Evolutionary conservation across 2,888 invertebrate genomes (phyloP).

Genomic region (Drosophila paramelanica): DNA sequence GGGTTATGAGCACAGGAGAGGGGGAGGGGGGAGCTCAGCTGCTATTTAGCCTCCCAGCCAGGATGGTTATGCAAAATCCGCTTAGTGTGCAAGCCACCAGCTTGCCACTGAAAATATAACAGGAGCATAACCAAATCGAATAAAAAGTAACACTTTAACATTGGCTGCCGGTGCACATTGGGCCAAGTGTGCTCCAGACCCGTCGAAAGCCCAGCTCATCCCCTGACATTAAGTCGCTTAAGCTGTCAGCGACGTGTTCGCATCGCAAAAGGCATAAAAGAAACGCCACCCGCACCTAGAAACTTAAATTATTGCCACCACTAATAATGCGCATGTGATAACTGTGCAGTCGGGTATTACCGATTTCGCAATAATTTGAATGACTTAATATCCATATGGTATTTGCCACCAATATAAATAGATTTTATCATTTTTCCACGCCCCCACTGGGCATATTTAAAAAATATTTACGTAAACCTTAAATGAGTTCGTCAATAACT

Average conservation of each 20-base stretch:
- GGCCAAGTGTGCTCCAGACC: slow-evolving; percentile 16
- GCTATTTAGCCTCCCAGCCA: neutral
- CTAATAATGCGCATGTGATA: slow-evolving; percentile 45
- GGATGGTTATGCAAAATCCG: slow-evolving; percentile 32
- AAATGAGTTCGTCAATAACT: too few species aligned
- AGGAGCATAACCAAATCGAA: slow-evolving; percentile 30
- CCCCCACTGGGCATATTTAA: too few species aligned
- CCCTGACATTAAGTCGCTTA: slow-evolving; percentile 21
- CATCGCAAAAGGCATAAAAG: slow-evolving; percentile 50
- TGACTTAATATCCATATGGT: too few species aligned
- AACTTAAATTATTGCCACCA: slow-evolving; percentile 49
- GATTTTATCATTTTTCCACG: too few species aligned
- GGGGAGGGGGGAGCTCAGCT: neutral
- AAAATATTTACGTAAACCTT: too few species aligned
- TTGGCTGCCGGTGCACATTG: slow-evolving; percentile 8
- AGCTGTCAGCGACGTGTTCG: slow-evolving; percentile 35
- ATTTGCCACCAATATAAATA: too few species aligned
- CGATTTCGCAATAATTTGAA: too few species aligned
- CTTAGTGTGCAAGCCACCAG: neutral
- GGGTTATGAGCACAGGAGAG: slow-evolving; percentile 2
- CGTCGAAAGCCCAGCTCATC: slow-evolving; percentile 29
- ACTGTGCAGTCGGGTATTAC: too few species aligned
- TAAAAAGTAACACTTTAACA: slow-evolving; percentile 39
- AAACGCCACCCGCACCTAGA: slow-evolving; percentile 21
- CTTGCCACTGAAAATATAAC: neutral